These are phyloP conservation scores for Porphyrio hochstetteri DNA, from an alignment of 2,113 vertebrate species.

Conservation along the genomic window DNA sequence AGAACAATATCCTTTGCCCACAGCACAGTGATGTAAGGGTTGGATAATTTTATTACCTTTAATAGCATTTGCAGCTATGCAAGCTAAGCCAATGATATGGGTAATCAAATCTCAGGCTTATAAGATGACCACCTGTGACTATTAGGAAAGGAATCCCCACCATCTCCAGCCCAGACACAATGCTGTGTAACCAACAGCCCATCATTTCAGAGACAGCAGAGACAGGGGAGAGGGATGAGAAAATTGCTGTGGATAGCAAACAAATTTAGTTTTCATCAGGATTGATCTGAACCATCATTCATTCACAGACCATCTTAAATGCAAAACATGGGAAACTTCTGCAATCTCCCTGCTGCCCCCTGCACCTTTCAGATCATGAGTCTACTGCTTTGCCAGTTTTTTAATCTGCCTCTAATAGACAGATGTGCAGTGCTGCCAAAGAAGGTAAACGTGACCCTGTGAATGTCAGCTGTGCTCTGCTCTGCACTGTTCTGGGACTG, in stretches of 20 bases:
- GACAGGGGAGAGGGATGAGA: not conserved
- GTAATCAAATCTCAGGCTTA: conserved; percentile 65
- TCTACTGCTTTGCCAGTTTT: not conserved
- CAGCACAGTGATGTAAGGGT: conserved; percentile 49
- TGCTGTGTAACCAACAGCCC: not conserved
- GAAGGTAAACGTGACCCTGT: not conserved
- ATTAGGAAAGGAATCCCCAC: conserved; percentile 34
- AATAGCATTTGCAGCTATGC: conserved; percentile 66
- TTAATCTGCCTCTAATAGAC: not conserved
- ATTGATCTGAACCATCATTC: not conserved
- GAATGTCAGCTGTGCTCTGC: rapidly evolving
- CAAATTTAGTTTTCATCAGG: not conserved
- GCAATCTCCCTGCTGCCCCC: not conserved
- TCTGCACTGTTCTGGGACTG: not conserved
- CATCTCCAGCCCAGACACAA: not conserved
- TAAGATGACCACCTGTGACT: conserved; percentile 61
- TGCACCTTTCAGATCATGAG: not conserved
- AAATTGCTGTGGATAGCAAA: not conserved
- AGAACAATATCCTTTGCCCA: conserved; percentile 66
- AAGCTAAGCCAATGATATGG: conserved; percentile 65
- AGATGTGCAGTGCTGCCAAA: not conserved
- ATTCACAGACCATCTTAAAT: not conserved
- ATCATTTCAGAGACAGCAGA: not conserved
- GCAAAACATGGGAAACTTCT: rapidly evolving
- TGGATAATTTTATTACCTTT: conserved; percentile 70